Conservation (phyloP, 2,113 vertebrate species). For the Lampris megalopsis region DNA sequence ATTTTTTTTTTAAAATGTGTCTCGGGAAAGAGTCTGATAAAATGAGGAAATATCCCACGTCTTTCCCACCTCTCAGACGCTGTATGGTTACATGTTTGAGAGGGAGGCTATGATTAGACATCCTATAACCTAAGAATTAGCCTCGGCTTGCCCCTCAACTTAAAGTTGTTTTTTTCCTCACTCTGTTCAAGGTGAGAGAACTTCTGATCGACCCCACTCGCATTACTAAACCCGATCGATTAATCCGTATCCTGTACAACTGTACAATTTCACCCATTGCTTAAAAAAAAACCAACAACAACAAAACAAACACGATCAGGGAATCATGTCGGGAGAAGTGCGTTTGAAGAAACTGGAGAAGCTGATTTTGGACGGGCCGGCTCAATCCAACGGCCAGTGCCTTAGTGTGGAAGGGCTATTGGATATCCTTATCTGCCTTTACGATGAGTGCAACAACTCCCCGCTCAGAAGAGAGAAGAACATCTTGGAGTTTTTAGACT, state of each 20-base stretch:
- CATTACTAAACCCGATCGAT: conserved; percentile 50
- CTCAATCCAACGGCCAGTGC: conserved; percentile 89
- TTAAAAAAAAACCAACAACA: conserved; percentile 4
- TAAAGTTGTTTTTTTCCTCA: conserved; percentile 55
- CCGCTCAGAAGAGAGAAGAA: conserved; percentile 97
- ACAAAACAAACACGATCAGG: not conserved
- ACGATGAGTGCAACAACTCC: conserved; percentile 97
- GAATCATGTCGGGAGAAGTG: conserved; percentile 96
- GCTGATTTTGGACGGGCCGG: conserved; percentile 94
- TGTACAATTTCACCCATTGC: conserved; percentile 33
- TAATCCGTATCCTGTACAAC: not conserved
- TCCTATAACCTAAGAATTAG: conserved; percentile 44
- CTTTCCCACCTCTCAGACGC: conserved; percentile 35
- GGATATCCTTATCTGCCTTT: conserved; percentile 97
- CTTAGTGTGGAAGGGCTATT: conserved; percentile 96
- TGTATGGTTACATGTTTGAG: conserved; percentile 36
- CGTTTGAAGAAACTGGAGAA: conserved; percentile 98
- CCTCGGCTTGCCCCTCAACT: conserved; percentile 30
- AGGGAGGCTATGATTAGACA: conserved; percentile 62
- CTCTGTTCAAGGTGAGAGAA: conserved; percentile 61
- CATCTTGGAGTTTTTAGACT: conserved; percentile 94
- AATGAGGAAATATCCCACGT: conserved; percentile 63
- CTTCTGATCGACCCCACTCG: conserved; percentile 50
- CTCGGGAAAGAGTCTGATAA: conserved; percentile 53
- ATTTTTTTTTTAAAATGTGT: conserved; percentile 17